phyloP scores from a whole-genome alignment of 2,113 vertebrate species.

The Microcebus jonahi region DNA sequence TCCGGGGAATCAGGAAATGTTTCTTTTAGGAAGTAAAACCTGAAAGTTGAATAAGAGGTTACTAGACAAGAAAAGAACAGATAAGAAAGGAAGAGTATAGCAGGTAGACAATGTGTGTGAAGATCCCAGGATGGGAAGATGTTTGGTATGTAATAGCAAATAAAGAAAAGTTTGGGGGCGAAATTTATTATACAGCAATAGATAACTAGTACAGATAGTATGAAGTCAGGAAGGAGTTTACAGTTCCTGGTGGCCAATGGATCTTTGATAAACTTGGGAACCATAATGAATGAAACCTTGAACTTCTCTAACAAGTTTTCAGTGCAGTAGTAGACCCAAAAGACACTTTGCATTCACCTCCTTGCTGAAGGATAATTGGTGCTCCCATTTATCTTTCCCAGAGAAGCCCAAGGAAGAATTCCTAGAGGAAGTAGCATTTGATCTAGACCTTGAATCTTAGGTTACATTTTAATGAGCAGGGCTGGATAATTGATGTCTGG shows the following conservation, averaged over 20 bases:
- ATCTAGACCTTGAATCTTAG: background rate
- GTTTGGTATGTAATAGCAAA: background rate
- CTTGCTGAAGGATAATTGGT: background rate
- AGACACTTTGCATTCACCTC: background rate
- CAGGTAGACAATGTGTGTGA: too few species aligned
- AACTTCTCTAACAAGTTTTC: background rate
- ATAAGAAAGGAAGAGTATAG: background rate
- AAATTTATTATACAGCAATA: background rate
- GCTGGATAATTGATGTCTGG: background rate
- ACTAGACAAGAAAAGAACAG: background rate
- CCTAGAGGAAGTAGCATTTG: background rate
- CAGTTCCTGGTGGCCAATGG: background rate
- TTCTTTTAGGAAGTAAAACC: background rate
- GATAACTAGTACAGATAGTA: background rate
- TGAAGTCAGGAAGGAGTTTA: background rate
- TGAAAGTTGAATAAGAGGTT: background rate
- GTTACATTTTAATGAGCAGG: background rate
- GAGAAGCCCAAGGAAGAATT: background rate
- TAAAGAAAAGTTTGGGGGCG: background rate
- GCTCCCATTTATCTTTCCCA: background rate
- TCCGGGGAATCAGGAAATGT: background rate
- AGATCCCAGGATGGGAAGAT: background rate
- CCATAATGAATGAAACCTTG: background rate
- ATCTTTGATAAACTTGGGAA: background rate
- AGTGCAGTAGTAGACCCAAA: background rate